Evolutionary conservation across 2,113 vertebrate species (phyloP), one percentile per base, ranked within the genome.

Genomic region (Oncorhynchus clarkii): DNA sequence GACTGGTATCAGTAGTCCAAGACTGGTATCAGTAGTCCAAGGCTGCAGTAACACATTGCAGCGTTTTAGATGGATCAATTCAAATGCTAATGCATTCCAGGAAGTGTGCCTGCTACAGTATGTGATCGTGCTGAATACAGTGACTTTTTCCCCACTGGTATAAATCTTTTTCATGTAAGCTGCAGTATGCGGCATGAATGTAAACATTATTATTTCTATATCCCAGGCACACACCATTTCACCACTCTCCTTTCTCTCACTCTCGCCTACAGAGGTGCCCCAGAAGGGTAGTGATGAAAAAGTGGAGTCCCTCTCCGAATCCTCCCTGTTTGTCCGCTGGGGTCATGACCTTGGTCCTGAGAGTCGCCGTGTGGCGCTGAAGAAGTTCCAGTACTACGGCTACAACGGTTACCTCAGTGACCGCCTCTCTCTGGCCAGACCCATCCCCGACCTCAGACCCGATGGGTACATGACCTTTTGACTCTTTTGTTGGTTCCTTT

Each of bases 371-470:
- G 73, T 93, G 0, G 97, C 97, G 0, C 93, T 98, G 18, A 96
- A 93, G 73, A 96, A 97, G 78, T 99, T 99, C 89, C 96, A 96
- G 85, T 98, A 98, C 85, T 99, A 97, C 0, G 97, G 97, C 67
- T 99, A 99, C 91, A 99, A 99, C 0, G 93, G 97, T 24, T 99
- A 97, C 92, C 95, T 99, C 85, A 99, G 97, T 0, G 97, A 99
- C 85, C 96, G 96, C 26, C 89, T 99, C 76, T 95, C 97, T 0
- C 93, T 98, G 71, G 94, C 96, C 79, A 88, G 97, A 70, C 73
- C 94, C 0, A 93, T 98, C 71, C 94, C 95, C 0, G 97, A 99
- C 88, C 89, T 97, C 7, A 93, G 97, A 68, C 97, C 97, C 1
- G 94, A 93, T 1, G 96, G 96, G 97, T 99, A 82, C 94, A 85